Percentiles rank a stretch among this genome's conserved stretches.
These are phyloP conservation scores for Chondrosia reniformis DNA, from an alignment of 37 sponge, comb jelly and placozoan genomes.

Conservation along the genomic window DNA sequence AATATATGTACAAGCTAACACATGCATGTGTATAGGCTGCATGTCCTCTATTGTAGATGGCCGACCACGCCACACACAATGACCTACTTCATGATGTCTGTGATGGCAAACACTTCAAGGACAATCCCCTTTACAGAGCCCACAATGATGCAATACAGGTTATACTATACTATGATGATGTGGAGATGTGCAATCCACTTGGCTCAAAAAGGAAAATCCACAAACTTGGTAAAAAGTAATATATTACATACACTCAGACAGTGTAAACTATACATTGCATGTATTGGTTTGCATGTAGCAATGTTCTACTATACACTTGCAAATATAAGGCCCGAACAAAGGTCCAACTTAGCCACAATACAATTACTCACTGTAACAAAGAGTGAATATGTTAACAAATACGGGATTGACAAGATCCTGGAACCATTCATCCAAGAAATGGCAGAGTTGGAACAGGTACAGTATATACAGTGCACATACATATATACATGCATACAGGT, in stretches of 20 bases:
- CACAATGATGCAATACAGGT: slow-evolving; percentile 40
- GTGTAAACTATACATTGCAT: too few relatives aligned
- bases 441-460: slow-evolving; percentile 33
- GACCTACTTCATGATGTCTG: too few relatives aligned
- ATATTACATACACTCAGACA: too few relatives aligned
- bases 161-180: slow-evolving; percentile 55
- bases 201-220: slow-evolving; percentile 48
- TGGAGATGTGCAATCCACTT: slow-evolving; percentile 59
- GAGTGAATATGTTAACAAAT: slow-evolving; percentile 5
- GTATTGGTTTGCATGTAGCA: too few relatives aligned
- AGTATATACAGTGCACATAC: too few relatives aligned
- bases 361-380: slow-evolving; percentile 31
- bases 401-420: slow-evolving; percentile 33
- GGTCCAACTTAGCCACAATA: slow-evolving; percentile 29
- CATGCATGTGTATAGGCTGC: too few relatives aligned
- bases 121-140: slow-evolving; percentile 26
- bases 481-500: too few relatives aligned
- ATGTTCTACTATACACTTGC: slow-evolving; percentile 47
- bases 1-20: too few relatives aligned
- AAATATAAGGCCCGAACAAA: slow-evolving; percentile 27
- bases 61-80: too few relatives aligned
- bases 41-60: too few relatives aligned
- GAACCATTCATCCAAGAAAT: slow-evolving; percentile 43
- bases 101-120: slow-evolving; percentile 39
- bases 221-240: slow-evolving; percentile 57